Base-by-base conservation (phyloP, 2,797 vertebrate species). In the Erethizon dorsatum region DNA sequence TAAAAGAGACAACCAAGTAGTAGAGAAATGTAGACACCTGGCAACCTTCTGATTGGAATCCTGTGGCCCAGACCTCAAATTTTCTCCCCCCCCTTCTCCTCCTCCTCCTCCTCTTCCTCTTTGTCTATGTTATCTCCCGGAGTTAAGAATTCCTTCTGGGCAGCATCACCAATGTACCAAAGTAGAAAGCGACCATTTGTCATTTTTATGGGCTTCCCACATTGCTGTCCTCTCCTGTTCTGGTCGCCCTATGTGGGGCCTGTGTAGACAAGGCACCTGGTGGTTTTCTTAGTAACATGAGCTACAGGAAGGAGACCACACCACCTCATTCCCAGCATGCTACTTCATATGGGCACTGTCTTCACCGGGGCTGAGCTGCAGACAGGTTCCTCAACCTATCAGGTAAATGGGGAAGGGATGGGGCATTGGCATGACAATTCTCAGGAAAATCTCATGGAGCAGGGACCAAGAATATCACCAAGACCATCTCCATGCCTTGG, bases 261-360 rank as follows among this genome's bases (percentile, higher is more conserved):
- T 0, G 0, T 18, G 12, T 0, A 88, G 88, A 90, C 89, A 96
- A 93, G 90, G 26, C 56, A 31, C 11, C 9, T 69, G 79, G 79
- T 78, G 83, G 90, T 86, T 97, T 95, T 67, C 88, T 97, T 86
- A 97, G 86, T 57, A 97, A 97, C 88, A 41, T 59, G 85, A 50
- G 73, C 41, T 41, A 24, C 10, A 83, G 86, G 20, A 69, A 63
- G 79, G 2, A n/a, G 37, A 31, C 56, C 83, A 54, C 13, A n/a
- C 12, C 84, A 80, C 45, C 90, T 97, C 69, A 63, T 95, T 75
- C 52, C 94, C 56, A 45, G 83, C 50, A 6, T 6, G 57, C 89
- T 96, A 92, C n/a, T 89, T 69, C 7, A 17, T 67, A 18, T 65
- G 90, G 89, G 69, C 33, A 17, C 10, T 45, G 77, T 69, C 95